Evolutionary conservation across 2,113 vertebrate genomes (phyloP), one percentile per base, ranked within the genome.

Genomic region (Myocastor coypus): DNA sequence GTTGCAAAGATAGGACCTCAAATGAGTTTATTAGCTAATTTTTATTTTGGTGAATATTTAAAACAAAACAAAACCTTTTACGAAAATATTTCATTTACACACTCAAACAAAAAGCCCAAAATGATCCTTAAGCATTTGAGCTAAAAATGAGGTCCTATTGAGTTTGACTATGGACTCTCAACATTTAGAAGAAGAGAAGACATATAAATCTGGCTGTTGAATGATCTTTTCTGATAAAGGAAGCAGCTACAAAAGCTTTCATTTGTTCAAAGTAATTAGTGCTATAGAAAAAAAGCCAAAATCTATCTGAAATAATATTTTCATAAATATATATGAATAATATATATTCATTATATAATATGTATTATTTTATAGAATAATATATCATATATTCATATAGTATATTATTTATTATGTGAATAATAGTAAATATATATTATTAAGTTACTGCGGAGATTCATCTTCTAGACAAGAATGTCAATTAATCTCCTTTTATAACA

Each of bases 21-120:
- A 75, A 75, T 6, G 24, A 24, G 71, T 5, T 75, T 28, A 75
- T 28, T 5, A 14, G 24, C 40, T 24, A 28, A 24, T 6, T 75
- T 46, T 75, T 46, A 5, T 75, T 75, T 75, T 42, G 50, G 46
- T 92, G 66, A 97, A 94, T 88, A 26, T 69, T 93, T 57, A 81
- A 96, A 89, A 71, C 24, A 92, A 61, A 75, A 61, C 6, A 20
- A 91, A 94, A 64, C 46, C 55, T 84, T 32, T 93, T 93, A 96
- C 6, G 32, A 34, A 75, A 46, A 4, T 42, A 11, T 28, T 46
- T 42, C 46, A 75, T 75, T 75, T 75, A 75, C 40, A 24, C 24
- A 28, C 40, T 28, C 24, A 75, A 75, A 28, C 19, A 42, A 42
- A 28, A 75, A 75, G 24, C 40, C 14, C 11, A 75, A 42, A 75